These are phyloP conservation scores for Thumatha senex DNA, from an alignment of 2,888 invertebrate genomes.

Conservation along the genomic window DNA sequence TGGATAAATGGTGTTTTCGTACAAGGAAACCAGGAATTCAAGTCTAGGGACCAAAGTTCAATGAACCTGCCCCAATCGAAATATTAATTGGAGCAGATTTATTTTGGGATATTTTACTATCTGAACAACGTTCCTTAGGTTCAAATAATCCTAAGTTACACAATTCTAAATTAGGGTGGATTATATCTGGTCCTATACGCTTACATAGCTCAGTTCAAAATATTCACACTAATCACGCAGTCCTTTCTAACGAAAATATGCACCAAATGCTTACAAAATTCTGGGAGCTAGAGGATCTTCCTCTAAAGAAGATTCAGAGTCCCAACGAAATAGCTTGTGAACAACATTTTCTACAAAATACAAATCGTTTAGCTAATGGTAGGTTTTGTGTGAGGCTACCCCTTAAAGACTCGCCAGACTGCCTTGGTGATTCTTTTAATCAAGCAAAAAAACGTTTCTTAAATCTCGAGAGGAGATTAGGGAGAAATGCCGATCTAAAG, in stretches of 20 bases:
- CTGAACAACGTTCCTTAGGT: constrained; percentile 13
- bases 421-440: constrained; percentile 24
- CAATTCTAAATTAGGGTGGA: constrained; percentile 20
- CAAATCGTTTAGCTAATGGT: constrained; percentile 1
- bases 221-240: not conserved
- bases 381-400: constrained; percentile 20
- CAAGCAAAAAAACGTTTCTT: constrained; percentile 18
- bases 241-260: not conserved
- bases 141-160: constrained; percentile 10
- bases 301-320: not conserved
- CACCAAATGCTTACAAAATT: constrained; percentile 5
- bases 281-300: constrained; percentile 12
- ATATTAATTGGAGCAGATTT: constrained; percentile 23
- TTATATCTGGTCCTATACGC: constrained; percentile 19
- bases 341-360: constrained; percentile 7
- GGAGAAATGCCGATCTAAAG: constrained; percentile 2
- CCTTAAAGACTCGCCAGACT: not conserved
- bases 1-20: no score
- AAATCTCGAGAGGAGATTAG: constrained; percentile 6
- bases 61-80: constrained; percentile 16
- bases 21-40: no score
- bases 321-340: constrained; percentile 5
- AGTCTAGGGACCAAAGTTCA: constrained; percentile 18
- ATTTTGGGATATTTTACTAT: constrained; percentile 23
- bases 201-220: not conserved